A percentile compares a stretch with the other conserved stretches of the same genome.
Conservation (phyloP, 2,888 invertebrate species). For the Carpatolechia fugitivella region DNA sequence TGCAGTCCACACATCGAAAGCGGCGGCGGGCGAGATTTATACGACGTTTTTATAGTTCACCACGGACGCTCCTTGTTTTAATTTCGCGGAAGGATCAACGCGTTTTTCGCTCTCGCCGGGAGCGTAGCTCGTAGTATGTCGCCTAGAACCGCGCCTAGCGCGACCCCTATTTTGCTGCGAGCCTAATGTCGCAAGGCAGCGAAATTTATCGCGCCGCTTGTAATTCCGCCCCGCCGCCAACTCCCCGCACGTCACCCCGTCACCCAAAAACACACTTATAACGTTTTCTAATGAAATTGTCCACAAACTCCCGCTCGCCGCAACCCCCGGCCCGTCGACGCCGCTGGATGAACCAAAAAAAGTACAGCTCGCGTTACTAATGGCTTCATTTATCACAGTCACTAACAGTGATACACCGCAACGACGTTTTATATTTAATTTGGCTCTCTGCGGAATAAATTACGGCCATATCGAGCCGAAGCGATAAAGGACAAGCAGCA, state of each 20-base stretch:
- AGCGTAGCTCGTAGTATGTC: neutral
- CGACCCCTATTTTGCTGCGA: slow-evolving; percentile 55
- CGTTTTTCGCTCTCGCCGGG: slow-evolving; percentile 36
- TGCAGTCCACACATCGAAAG: slow-evolving; percentile 58
- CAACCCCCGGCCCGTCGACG: slow-evolving; percentile 67
- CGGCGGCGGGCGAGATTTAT: slow-evolving; percentile 55
- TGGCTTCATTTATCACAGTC: slow-evolving; percentile 80
- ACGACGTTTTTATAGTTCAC: slow-evolving; percentile 68
- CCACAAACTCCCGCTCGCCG: slow-evolving; percentile 71
- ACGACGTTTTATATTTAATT: slow-evolving; percentile 79
- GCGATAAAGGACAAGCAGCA: slow-evolving; percentile 64
- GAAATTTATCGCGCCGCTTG: slow-evolving; percentile 77
- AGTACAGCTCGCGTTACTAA: slow-evolving; percentile 78
- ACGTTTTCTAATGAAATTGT: slow-evolving; percentile 79
- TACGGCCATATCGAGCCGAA: slow-evolving; percentile 69
- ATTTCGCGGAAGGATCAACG: slow-evolving; percentile 67
- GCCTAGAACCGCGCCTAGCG: slow-evolving; percentile 27
- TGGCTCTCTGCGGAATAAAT: slow-evolving; percentile 75
- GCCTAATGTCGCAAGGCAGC: slow-evolving; percentile 69
- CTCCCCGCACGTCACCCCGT: slow-evolving; percentile 59
- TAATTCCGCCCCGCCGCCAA: slow-evolving; percentile 63
- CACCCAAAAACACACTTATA: slow-evolving; percentile 73
- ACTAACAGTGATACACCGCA: slow-evolving; percentile 79
- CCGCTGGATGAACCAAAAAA: slow-evolving; percentile 77
- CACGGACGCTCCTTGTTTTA: slow-evolving; percentile 72